phyloP scores from a whole-genome alignment of 2,113 vertebrate species.

The Falcunculus frontatus region DNA sequence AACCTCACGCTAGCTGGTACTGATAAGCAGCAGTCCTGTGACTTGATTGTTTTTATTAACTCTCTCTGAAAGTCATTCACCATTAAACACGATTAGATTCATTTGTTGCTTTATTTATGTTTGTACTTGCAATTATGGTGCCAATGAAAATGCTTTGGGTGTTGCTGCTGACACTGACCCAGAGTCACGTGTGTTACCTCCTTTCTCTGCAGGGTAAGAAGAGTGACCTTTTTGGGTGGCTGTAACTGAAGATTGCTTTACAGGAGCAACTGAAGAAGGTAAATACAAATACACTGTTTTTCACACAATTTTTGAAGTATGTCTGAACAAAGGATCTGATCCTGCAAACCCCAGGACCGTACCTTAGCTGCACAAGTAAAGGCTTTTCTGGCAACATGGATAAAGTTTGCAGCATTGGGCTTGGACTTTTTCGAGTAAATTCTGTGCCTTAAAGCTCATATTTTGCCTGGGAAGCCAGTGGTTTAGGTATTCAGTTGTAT shows the following conservation, averaged over 20 bases:
- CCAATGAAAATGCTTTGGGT: constrained; percentile 52
- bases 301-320: background rate
- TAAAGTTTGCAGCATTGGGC: background rate
- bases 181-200: constrained; percentile 71
- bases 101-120: constrained; percentile 63
- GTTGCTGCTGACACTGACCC: constrained; percentile 55
- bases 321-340: background rate
- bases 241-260: constrained; percentile 89
- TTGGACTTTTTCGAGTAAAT: background rate
- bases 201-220: constrained; percentile 87
- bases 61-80: constrained; percentile 57
- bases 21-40: constrained; percentile 51
- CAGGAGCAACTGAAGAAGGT: constrained; percentile 88
- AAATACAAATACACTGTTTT: constrained; percentile 67
- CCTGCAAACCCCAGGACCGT: accelerated
- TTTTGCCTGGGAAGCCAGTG: background rate
- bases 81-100: constrained; percentile 39
- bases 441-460: background rate
- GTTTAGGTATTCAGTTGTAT: background rate
- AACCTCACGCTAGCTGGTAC: constrained; percentile 38
- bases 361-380: background rate
- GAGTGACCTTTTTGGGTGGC: constrained; percentile 82
- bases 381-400: background rate
- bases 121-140: constrained; percentile 45
- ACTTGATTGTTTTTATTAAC: constrained; percentile 69